Percentiles rank a stretch among this genome's conserved stretches.
phyloP scores from a whole-genome alignment of 2,113 vertebrate species.

The Brachirus orientalis region DNA sequence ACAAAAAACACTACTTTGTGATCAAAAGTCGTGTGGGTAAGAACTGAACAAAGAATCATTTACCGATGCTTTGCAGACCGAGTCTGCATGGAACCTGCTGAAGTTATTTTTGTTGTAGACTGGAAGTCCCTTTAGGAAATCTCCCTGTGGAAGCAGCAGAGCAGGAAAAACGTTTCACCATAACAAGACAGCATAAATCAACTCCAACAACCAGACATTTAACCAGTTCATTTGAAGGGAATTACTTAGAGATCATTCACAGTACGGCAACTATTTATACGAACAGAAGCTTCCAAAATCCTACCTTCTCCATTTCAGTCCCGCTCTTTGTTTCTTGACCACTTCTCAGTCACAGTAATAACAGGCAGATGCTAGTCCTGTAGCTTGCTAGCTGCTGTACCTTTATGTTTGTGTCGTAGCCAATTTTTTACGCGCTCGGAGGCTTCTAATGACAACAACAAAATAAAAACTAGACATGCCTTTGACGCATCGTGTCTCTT shows the following conservation, averaged over 20 bases:
- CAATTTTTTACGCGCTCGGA: constrained; percentile 21
- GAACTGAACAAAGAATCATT: constrained; percentile 63
- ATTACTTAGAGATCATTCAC: not conserved
- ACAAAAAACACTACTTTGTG: no score
- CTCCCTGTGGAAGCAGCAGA: constrained; percentile 78
- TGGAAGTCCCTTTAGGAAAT: constrained; percentile 92
- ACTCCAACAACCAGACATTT: not conserved
- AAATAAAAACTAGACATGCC: not conserved
- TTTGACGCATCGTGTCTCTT: not conserved
- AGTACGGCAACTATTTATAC: not conserved
- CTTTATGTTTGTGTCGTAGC: constrained; percentile 46
- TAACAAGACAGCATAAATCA: no score
- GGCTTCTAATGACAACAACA: not conserved
- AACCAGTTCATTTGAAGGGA: not conserved
- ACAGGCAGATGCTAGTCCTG: constrained; percentile 27
- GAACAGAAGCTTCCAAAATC: not conserved
- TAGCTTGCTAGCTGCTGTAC: constrained; percentile 40
- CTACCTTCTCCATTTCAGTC: constrained; percentile 71
- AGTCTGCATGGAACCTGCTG: constrained; percentile 94
- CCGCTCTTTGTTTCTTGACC: not conserved
- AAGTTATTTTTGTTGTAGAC: constrained; percentile 97
- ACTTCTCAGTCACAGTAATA: constrained; percentile 1
- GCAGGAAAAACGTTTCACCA: not conserved
- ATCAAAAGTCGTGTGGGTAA: no score
- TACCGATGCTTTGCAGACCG: constrained; percentile 94